phyloP scores from a whole-genome alignment of 2,797 vertebrate species.

The Pangasius mekongensis region DNA sequence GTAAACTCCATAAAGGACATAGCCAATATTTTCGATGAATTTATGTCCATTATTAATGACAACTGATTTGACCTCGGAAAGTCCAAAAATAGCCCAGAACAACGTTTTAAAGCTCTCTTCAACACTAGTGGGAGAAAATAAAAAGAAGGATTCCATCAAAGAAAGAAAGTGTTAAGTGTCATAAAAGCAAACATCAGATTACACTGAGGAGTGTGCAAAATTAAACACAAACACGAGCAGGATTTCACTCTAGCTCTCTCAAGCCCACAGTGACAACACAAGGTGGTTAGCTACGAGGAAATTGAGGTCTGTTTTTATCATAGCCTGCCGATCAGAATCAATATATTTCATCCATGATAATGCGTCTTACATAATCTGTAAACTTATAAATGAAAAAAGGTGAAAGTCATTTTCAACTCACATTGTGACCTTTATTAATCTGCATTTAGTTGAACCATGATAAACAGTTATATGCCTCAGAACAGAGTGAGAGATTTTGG shows the following conservation, averaged over 20 bases:
- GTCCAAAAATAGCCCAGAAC: conserved; percentile 91
- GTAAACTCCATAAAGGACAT: conserved; percentile 96
- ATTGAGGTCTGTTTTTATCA: not conserved
- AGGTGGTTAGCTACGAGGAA: not conserved
- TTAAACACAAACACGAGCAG: not conserved
- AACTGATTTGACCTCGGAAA: conserved; percentile 97
- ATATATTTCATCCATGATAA: not conserved
- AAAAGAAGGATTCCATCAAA: not conserved
- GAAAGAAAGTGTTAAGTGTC: not conserved
- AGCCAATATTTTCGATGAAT: conserved; percentile 86
- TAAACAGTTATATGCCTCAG: not conserved
- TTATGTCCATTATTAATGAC: conserved; percentile 94
- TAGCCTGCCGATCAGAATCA: not conserved
- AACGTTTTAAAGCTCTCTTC: conserved; percentile 97
- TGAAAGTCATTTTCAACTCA: not conserved
- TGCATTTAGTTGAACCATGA: not conserved
- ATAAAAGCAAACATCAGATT: not conserved
- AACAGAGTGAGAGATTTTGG: not conserved
- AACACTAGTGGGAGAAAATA: conserved; percentile 74
- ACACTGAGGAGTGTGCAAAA: not conserved
- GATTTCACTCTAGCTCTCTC: not conserved
- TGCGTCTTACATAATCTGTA: not conserved
- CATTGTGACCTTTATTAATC: not conserved
- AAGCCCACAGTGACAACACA: not conserved
- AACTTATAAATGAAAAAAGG: not conserved